Evolutionary conservation across 2,888 invertebrate species (phyloP).

Genomic region (Anarsia innoxiella): DNA sequence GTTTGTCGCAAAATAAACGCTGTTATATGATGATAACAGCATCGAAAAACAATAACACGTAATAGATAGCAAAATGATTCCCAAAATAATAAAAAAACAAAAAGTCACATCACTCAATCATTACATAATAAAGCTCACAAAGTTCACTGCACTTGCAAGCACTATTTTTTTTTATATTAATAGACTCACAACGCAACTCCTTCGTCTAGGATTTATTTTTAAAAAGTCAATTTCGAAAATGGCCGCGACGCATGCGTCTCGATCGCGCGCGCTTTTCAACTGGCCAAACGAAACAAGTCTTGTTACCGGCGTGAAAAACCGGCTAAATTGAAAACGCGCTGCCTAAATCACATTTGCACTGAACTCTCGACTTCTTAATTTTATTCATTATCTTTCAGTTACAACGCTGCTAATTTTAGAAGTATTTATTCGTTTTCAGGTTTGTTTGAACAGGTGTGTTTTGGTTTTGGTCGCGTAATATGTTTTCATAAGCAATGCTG

Average conservation of each 20-base stretch:
- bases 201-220: slow-evolving; percentile 27
- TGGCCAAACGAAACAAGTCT: no score
- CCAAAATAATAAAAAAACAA: slow-evolving; percentile 10
- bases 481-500: slow-evolving; percentile 7
- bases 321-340: neutral
- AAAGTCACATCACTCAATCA: slow-evolving; percentile 17
- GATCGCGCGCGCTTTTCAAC: slow-evolving; percentile 46
- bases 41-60: no score
- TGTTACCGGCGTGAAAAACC: no score
- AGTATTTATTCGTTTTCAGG: slow-evolving; percentile 13
- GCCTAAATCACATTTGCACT: neutral
- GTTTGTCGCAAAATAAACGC: no score
- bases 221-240: slow-evolving; percentile 19
- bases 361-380: no score
- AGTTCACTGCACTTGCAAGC: slow-evolving; percentile 62
- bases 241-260: slow-evolving; percentile 45
- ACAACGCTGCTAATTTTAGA: no score
- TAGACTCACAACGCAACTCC: slow-evolving; percentile 37
- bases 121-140: no score
- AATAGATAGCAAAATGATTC: slow-evolving; percentile 13
- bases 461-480: slow-evolving; percentile 17
- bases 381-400: no score
- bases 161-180: slow-evolving; percentile 40
- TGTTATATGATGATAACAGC: no score
- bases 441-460: slow-evolving; percentile 14